Percentiles rank a stretch among this genome's conserved stretches.
Conservation (phyloP, 2,888 invertebrate genomes). For the Tenodera sinensis region DNA sequence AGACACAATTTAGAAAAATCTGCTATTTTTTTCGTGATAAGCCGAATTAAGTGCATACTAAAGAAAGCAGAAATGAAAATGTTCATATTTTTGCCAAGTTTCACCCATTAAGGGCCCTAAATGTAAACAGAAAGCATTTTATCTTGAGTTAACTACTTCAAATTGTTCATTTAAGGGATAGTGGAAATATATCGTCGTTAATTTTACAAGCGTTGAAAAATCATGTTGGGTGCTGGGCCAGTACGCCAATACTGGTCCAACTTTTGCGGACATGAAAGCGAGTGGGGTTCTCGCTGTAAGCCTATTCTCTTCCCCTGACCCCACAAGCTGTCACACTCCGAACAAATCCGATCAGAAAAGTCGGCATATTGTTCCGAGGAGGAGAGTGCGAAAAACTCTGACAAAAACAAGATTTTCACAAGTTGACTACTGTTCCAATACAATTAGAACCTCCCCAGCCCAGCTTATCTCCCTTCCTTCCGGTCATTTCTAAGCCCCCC, state of each 20-base stretch:
- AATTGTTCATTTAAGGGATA: too few relatives aligned
- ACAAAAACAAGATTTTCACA: not conserved
- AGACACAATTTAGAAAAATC: too few relatives aligned
- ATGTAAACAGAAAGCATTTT: too few relatives aligned
- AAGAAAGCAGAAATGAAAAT: too few relatives aligned
- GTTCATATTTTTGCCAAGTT: too few relatives aligned
- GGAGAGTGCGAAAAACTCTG: not conserved
- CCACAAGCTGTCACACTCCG: conserved; percentile 6
- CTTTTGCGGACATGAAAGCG: not conserved
- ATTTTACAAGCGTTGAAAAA: too few relatives aligned
- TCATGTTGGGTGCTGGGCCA: not conserved
- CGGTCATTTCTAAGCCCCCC: not conserved
- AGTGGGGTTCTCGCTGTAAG: not conserved
- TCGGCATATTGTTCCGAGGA: not conserved
- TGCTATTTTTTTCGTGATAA: too few relatives aligned
- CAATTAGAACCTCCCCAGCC: not conserved
- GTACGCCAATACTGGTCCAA: not conserved
- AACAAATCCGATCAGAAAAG: conserved; percentile 15
- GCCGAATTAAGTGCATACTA: too few relatives aligned
- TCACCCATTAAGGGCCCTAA: too few relatives aligned
- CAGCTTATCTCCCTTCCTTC: not conserved
- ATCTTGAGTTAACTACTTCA: too few relatives aligned
- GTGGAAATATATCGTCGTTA: too few relatives aligned
- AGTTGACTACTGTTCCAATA: not conserved
- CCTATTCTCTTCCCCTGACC: not conserved